Evolutionary conservation across 2,888 invertebrate genomes (phyloP), one percentile per base, ranked within the genome.

Genomic region (Eugnorisma glareosa): DNA sequence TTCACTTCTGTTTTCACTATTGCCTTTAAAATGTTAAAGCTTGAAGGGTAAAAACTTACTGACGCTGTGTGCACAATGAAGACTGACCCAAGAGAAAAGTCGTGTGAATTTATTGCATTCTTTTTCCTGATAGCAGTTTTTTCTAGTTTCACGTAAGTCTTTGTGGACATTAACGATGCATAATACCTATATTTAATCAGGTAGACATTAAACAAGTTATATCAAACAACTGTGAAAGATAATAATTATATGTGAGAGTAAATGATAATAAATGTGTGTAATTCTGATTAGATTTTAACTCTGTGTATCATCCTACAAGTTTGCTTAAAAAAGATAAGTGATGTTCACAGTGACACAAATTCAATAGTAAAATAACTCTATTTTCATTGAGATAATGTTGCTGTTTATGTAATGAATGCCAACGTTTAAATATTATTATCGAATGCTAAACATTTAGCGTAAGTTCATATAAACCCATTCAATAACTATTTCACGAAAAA

Each of bases 161-260:
- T 57, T 67, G 43, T 54, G 13, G 35, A 77, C 37, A 31, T 37
- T 45, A 37, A 13, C 1, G 21, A 78, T 68, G 18, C 51, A 43
- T 63, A 37, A 21, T 18, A n/a, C n/a, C n/a, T n/a, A 45, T n/a
- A 24, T 48, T 51, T 72, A 51, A 13, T 51, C 13, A 51, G 48
- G 59, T 51, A 71, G 18, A 21, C 35, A 35, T 51, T 24, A 80
- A 61, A 72, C 59, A 43, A 35, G n/a, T 51, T n/a, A 43, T 72
- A 45, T 63, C 37, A 51, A 35, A 72, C 28, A 77, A 2, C 7
- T 40, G 21, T 15, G 48, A 40, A 67, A 68, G 51, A 80, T 63
- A 72, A 51, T 24, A n/a, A n/a, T n/a, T n/a, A 70, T 18, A 28
- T 18, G 24, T 2, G 13, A 28, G 40, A 54, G 18, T 31, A 31